phyloP scores from a whole-genome alignment of 2,888 invertebrate genomes.

The Taenaris catops region DNA sequence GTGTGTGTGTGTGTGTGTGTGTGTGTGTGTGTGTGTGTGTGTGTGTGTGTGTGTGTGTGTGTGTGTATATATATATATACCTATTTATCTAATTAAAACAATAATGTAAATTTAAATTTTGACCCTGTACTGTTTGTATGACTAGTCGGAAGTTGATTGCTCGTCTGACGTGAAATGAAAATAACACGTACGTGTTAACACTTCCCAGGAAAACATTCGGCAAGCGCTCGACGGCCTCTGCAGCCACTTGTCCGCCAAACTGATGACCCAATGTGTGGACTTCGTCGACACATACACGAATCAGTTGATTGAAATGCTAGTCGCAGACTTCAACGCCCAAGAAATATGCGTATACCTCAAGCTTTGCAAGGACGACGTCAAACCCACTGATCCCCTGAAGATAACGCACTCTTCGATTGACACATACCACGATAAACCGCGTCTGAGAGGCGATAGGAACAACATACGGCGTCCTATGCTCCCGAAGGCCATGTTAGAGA shows the following conservation, averaged over 20 bases:
- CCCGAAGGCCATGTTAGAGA: slow-evolving; percentile 48
- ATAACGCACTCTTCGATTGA: slow-evolving; percentile 42
- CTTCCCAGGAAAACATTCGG: slow-evolving; percentile 85
- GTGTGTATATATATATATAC: too few species aligned
- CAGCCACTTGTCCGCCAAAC: slow-evolving; percentile 81
- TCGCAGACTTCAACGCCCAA: slow-evolving; percentile 83
- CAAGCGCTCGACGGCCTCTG: slow-evolving; percentile 86
- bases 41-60: too few species aligned
- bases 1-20: too few species aligned
- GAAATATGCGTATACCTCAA: slow-evolving; percentile 90
- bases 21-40: too few species aligned
- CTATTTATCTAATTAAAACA: too few species aligned
- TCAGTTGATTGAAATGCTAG: slow-evolving; percentile 87
- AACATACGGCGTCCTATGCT: slow-evolving; percentile 47
- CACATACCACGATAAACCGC: slow-evolving; percentile 56
- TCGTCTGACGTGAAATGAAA: too few species aligned
- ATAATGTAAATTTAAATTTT: too few species aligned
- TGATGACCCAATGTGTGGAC: slow-evolving; percentile 84
- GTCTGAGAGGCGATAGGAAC: slow-evolving; percentile 54
- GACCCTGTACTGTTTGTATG: too few species aligned
- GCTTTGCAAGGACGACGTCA: slow-evolving; percentile 80
- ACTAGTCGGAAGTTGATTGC: too few species aligned
- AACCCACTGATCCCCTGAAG: slow-evolving; percentile 42
- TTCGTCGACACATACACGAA: slow-evolving; percentile 89
- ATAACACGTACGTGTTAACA: too few species aligned